These are phyloP conservation scores for Chelonia mydas DNA, from an alignment of 2,797 vertebrate species.

Conservation along the genomic window DNA sequence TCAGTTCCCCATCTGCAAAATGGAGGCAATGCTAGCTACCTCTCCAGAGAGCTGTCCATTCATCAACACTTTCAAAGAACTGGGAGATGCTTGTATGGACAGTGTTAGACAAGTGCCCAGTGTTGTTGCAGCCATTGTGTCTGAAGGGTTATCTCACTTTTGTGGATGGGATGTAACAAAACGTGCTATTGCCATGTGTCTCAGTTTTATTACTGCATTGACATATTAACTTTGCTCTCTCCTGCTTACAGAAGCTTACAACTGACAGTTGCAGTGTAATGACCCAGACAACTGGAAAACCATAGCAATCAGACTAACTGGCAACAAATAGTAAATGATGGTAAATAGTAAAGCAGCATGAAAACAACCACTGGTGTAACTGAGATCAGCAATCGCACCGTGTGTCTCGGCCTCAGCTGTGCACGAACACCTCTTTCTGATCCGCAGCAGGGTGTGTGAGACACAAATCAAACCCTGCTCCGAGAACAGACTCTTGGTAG, in stretches of 20 bases:
- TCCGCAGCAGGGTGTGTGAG: background rate
- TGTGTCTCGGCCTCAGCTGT: background rate
- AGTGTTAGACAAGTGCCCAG: rapidly evolving
- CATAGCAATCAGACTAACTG: no score
- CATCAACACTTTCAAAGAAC: background rate
- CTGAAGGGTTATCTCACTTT: no score
- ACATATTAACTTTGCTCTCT: background rate
- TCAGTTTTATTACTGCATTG: rapidly evolving
- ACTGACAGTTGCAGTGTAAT: background rate
- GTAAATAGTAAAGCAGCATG: background rate
- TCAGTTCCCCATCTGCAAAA: background rate
- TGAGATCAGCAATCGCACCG: background rate
- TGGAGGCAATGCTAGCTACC: background rate
- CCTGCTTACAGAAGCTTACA: background rate
- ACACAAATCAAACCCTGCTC: background rate
- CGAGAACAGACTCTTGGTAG: background rate
- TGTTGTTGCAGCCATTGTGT: rapidly evolving
- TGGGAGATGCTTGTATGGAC: background rate
- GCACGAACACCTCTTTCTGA: background rate
- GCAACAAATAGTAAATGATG: background rate
- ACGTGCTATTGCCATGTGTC: background rate
- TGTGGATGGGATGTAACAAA: rapidly evolving
- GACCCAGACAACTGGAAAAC: background rate
- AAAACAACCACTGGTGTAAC: background rate
- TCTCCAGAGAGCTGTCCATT: background rate